A percentile compares a stretch with the other conserved stretches of the same genome.
These are phyloP conservation scores for Callosobruchus maculatus DNA, from an alignment of 2,888 invertebrate species.

Conservation along the genomic window DNA sequence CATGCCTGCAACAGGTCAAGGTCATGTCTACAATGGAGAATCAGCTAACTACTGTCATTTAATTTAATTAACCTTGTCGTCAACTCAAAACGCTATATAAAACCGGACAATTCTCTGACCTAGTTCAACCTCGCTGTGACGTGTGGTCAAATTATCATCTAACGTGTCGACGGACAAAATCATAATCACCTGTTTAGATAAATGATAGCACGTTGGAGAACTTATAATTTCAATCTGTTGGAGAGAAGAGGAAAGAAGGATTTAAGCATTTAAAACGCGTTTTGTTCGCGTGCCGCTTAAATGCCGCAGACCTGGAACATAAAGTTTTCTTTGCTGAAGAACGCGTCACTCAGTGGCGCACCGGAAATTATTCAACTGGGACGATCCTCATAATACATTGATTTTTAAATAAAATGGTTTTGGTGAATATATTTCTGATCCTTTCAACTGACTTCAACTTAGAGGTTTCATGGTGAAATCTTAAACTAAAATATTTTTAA, in stretches of 20 bases:
- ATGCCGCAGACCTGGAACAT: conserved; percentile 5
- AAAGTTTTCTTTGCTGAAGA: conserved; percentile 7
- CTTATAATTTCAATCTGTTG: not conserved
- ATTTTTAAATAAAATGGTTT: no score
- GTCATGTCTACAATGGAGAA: no score
- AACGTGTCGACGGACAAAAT: not conserved
- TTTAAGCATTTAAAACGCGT: conserved; percentile 26
- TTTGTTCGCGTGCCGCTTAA: conserved; percentile 25
- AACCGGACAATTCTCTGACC: not conserved
- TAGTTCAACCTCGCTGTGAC: not conserved
- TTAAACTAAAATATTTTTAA: no score
- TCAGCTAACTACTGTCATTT: no score
- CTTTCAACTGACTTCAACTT: no score
- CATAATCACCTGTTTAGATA: not conserved
- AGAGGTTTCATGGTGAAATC: no score
- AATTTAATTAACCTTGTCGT: no score
- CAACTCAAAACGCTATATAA: not conserved
- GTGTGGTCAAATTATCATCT: not conserved
- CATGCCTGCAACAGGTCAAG: no score
- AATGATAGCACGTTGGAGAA: not conserved
- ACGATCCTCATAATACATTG: no score
- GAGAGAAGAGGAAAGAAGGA: not conserved
- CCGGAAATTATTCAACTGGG: not conserved
- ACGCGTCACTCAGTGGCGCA: not conserved
- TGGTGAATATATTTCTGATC: no score